Conservation (phyloP, 2,113 vertebrate genomes). For the Cryptoleucopteryx plumbea region DNA sequence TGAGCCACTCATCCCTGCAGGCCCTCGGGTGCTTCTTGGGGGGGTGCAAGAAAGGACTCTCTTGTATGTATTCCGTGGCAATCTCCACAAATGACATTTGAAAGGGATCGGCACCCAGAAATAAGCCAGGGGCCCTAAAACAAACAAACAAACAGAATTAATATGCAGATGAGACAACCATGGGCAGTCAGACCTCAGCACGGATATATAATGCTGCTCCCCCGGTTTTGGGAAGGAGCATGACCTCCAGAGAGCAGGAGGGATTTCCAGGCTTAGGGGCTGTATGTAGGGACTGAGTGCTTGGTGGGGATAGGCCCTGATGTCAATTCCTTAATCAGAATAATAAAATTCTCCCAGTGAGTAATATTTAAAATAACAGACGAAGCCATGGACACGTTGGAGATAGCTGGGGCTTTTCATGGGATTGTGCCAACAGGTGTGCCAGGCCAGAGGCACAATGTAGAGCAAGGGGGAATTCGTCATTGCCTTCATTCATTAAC, state of each 20-base stretch:
- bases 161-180: not conserved
- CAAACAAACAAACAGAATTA: not conserved
- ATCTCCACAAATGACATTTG: not conserved
- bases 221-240: not conserved
- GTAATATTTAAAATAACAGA: constrained; percentile 6
- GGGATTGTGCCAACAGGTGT: not conserved
- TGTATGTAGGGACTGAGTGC: not conserved
- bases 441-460: not conserved
- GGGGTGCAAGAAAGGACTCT: not conserved
- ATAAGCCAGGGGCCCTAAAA: not conserved
- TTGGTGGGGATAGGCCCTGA: not conserved
- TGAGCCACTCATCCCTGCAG: not conserved
- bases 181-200: not conserved
- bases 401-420: not conserved
- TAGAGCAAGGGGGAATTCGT: constrained; percentile 27
- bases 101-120: not conserved
- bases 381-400: not conserved
- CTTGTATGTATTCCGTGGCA: not conserved
- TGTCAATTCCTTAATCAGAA: not conserved
- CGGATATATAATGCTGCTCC: not conserved
- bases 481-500: not conserved
- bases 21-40: not conserved
- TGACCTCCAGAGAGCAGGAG: rapidly evolving
- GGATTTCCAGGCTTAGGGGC: not conserved
- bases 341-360: not conserved